Conservation (phyloP, 37 sponge, comb jelly and placozoan species). For the Cladorhizidae sp. region DNA sequence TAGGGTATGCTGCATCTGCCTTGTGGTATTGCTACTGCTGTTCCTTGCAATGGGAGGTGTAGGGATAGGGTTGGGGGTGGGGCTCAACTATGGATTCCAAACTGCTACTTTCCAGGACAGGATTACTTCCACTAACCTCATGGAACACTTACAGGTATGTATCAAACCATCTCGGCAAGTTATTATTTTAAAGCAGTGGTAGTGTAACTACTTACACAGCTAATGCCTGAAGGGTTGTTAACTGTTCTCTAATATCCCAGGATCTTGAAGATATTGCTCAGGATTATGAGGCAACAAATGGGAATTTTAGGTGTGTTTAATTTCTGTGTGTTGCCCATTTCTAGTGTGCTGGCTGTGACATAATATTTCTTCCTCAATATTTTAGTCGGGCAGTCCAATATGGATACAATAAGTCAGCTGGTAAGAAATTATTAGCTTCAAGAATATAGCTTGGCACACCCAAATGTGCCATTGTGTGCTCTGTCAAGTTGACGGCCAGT, state of each 20-base stretch:
- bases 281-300: neutral
- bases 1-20: neutral
- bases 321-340: neutral
- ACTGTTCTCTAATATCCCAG: neutral
- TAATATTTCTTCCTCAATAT: neutral
- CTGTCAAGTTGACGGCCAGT: too few species aligned
- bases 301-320: neutral
- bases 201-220: neutral
- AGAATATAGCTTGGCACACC: neutral
- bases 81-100: neutral
- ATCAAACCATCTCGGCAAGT: neutral
- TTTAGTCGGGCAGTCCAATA: conserved; percentile 67
- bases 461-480: too few species aligned
- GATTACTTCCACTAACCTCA: conserved; percentile 24
- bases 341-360: neutral
- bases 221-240: neutral
- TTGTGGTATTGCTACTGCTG: conserved; percentile 5
- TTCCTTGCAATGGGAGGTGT: conserved; percentile 1
- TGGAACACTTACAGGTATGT: conserved; percentile 44
- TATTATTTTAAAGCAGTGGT: neutral
- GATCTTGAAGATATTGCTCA: conserved; percentile 32
- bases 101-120: neutral
- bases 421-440: conserved; percentile 24
- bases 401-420: conserved; percentile 75
- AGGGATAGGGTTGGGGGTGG: conserved; percentile 20